Conservation (phyloP, 2,113 vertebrate genomes). For the Ochotona princeps region DNA sequence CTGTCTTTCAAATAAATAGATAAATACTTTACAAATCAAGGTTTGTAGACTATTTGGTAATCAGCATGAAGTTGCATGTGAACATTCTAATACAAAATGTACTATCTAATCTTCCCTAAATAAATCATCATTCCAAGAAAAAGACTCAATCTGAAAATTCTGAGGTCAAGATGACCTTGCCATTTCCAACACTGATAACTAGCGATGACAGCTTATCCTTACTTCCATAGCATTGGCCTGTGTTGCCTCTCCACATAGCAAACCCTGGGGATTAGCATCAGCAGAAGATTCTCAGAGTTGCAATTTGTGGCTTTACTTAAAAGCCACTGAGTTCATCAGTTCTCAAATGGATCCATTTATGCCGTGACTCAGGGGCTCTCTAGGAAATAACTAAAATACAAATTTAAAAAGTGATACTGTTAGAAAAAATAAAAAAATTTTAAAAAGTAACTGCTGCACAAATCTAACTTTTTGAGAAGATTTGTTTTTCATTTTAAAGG, state of each 20-base stretch:
- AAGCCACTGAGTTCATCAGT: neutral
- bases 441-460: too few species aligned
- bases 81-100: constrained; percentile 36
- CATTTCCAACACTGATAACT: constrained; percentile 24
- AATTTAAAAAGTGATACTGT: neutral
- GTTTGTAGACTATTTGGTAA: constrained; percentile 52
- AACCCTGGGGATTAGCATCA: neutral
- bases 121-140: constrained; percentile 40
- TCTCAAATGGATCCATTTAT: neutral
- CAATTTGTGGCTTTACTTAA: neutral
- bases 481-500: too few species aligned
- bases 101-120: constrained; percentile 6
- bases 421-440: too few species aligned
- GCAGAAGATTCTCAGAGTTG: constrained; percentile 27
- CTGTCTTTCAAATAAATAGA: too few species aligned
- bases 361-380: neutral
- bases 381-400: constrained; percentile 28
- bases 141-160: constrained; percentile 46
- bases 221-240: neutral
- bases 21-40: too few species aligned
- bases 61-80: constrained; percentile 15
- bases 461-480: too few species aligned
- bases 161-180: constrained; percentile 49
- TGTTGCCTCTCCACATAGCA: neutral
- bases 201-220: neutral